These are phyloP conservation scores for sheep (Ovis aries) DNA, from an alignment of 2,113 vertebrate genomes.

Conservation along the genomic window DNA sequence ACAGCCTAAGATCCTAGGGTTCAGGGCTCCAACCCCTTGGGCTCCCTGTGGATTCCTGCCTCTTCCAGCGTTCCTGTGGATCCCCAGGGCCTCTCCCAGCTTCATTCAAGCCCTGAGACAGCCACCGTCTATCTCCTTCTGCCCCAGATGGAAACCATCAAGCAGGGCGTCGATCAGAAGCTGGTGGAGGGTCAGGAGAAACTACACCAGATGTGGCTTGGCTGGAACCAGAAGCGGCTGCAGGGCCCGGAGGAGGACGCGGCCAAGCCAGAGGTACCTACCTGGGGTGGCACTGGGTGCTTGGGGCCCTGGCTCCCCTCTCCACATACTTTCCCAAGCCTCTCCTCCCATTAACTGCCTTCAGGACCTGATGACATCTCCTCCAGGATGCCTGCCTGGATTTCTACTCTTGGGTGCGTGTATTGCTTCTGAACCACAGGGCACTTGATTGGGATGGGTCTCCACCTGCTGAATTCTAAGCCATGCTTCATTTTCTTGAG, in stretches of 20 bases:
- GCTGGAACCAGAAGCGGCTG: conserved; percentile 84
- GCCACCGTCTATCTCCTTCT: not conserved
- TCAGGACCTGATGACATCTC: not conserved
- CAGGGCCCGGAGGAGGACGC: conserved; percentile 57
- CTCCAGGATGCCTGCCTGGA: not conserved
- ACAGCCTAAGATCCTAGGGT: not conserved
- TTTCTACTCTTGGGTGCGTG: not conserved
- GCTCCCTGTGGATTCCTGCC: not conserved
- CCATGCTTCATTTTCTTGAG: not conserved
- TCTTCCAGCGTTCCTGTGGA: fast-evolving
- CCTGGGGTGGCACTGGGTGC: fast-evolving
- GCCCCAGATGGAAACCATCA: conserved; percentile 77
- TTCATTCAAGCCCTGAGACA: not conserved
- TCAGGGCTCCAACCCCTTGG: not conserved
- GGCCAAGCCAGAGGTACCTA: conserved; percentile 70
- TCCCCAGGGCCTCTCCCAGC: not conserved
- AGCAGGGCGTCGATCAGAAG: conserved; percentile 82
- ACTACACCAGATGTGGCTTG: conserved; percentile 86
- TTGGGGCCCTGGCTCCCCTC: not conserved
- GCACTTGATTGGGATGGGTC: no score
- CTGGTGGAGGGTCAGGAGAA: conserved; percentile 86
- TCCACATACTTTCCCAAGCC: fast-evolving
- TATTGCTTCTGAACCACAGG: not conserved
- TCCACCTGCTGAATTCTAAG: not conserved
- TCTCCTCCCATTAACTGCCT: not conserved